Conservation (phyloP, 2,888 invertebrate genomes). For the Boloria selene region DNA sequence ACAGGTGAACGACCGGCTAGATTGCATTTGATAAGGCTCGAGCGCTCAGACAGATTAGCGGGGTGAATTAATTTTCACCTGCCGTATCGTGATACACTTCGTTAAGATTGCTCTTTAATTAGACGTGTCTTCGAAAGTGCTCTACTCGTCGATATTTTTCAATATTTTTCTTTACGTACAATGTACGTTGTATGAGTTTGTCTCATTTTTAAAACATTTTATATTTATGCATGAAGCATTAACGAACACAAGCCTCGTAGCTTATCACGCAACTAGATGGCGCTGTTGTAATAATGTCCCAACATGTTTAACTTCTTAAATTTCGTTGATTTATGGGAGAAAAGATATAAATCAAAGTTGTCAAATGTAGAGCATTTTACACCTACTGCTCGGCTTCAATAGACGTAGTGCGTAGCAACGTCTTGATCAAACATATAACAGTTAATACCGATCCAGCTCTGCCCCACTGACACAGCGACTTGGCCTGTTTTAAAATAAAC, state of each 20-base stretch:
- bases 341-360: slow-evolving; percentile 10
- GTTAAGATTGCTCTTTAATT: slow-evolving; percentile 54
- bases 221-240: background rate
- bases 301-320: slow-evolving; percentile 1
- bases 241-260: no score
- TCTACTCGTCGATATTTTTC: slow-evolving; percentile 13
- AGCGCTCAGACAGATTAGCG: slow-evolving; percentile 46
- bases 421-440: slow-evolving; percentile 31
- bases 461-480: slow-evolving; percentile 52
- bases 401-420: slow-evolving; percentile 38
- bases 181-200: background rate
- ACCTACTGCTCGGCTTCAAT: slow-evolving; percentile 36
- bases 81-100: slow-evolving; percentile 45
- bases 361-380: slow-evolving; percentile 20
- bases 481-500: slow-evolving; percentile 50
- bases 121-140: slow-evolving; percentile 36
- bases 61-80: slow-evolving; percentile 49
- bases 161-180: slow-evolving; percentile 1
- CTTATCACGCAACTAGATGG: no score
- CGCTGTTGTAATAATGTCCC: no score
- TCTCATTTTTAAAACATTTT: no score
- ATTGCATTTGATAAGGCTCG: slow-evolving; percentile 50
- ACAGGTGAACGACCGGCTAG: slow-evolving; percentile 49
- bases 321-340: slow-evolving; percentile 6
- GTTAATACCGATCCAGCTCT: slow-evolving; percentile 53